A percentile compares a stretch with the other conserved stretches of the same genome.
Conservation (phyloP, 2,113 vertebrate species). For the Anarrhichthys ocellatus region DNA sequence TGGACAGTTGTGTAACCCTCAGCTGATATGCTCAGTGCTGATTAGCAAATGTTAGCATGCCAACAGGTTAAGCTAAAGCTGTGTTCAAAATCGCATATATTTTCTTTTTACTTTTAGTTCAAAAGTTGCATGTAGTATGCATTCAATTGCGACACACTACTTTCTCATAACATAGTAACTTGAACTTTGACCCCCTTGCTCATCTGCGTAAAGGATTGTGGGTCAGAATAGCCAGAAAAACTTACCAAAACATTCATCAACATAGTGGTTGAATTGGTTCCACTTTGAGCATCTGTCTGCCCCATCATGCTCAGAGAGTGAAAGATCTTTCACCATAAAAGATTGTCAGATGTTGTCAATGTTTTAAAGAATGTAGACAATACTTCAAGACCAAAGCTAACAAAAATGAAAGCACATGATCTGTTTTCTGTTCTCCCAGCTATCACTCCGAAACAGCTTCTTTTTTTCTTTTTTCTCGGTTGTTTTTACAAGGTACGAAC, state of each 20-base stretch:
- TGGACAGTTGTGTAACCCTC: no score
- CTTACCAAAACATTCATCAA: slow-evolving; percentile 54
- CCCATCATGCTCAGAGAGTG: slow-evolving; percentile 52
- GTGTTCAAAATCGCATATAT: no score
- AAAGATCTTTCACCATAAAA: slow-evolving; percentile 70
- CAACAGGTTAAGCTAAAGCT: neutral
- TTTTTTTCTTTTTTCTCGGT: slow-evolving; percentile 17
- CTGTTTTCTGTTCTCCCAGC: slow-evolving; percentile 67
- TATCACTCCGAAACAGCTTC: slow-evolving; percentile 70
- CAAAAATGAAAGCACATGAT: slow-evolving; percentile 80
- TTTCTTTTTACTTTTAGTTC: no score
- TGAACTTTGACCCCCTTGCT: no score
- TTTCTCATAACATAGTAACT: no score
- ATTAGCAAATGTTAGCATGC: neutral
- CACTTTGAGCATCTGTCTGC: slow-evolving; percentile 68
- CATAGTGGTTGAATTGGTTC: slow-evolving; percentile 45
- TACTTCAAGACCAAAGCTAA: slow-evolving; percentile 77
- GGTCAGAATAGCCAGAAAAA: neutral
- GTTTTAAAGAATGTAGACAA: slow-evolving; percentile 82
- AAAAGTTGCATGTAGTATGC: no score
- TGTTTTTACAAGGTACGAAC: slow-evolving; percentile 81
- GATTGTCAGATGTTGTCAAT: slow-evolving; percentile 78
- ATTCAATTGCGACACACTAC: no score
- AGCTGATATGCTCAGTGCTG: neutral
- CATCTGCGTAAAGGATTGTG: no score